Evolutionary conservation across 2,888 invertebrate genomes (phyloP), one percentile per base, ranked within the genome.

Genomic region (Platycnemis pennipes): DNA sequence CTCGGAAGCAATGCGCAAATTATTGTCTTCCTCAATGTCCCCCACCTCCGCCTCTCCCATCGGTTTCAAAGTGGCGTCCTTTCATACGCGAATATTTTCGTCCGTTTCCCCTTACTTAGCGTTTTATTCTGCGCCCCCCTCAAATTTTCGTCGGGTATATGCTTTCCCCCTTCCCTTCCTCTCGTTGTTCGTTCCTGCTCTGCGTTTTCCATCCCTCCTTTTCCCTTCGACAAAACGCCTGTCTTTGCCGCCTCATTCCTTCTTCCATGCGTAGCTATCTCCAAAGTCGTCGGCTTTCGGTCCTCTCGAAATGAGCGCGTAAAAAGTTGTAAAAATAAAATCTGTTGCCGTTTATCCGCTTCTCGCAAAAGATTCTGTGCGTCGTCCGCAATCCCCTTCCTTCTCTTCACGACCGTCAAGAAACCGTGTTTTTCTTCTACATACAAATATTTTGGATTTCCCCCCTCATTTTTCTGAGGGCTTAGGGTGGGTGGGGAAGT

Each of bases 1-100:
- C 87, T 87, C 87, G 45, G 87, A 87, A 87, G 87, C 44, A 87
- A 26, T 87, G 42, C 87, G 45, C 87, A 87, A 45, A 87, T 45
- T 77, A 77, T 77, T 77, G 77, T 77, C 77, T 77, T 77, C 31
- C 69, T 37, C 69, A 37, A 31, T 37, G 31, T 4, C 37, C 69
- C 69, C 45, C 44, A 26, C 45, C 0, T 16, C 87, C 46, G 45
- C 45, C n/a, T 87, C 26, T 46, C 46, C 46, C 87, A 45, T 45
- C 87, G 44, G 45, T 86, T 44, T 46, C 44, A 87, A 87, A 87
- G 87, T 87, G 44, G 87, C 87, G 45, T 37, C 46, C 87, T 87
- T 87, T 87, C 45, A 16, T 46, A 45, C 44, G 46, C 44, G 46
- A 87, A n/a, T 87, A 44, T 87, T 87, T 77, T 77, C 77, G 37